phyloP scores from a whole-genome alignment of 2,113 vertebrate genomes.

The Oreotrochilus melanogaster region DNA sequence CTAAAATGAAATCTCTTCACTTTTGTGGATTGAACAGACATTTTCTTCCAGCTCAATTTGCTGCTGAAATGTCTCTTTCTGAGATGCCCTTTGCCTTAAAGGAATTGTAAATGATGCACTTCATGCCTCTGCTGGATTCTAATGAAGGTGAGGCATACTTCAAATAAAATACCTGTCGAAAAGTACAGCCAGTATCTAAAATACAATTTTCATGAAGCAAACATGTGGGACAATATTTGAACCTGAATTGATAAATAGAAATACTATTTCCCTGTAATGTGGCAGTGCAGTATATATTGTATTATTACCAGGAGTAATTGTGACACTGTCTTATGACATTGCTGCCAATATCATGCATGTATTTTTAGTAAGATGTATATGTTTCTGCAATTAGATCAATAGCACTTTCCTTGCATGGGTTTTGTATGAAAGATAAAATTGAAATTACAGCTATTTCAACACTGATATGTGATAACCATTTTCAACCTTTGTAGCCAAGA shows the following conservation, averaged over 20 bases:
- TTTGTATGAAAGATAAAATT: not conserved
- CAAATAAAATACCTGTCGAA: not conserved
- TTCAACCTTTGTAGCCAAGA: conserved; percentile 21
- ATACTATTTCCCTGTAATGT: not conserved
- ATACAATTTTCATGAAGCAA: not conserved
- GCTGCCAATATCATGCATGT: not conserved
- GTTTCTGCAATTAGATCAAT: not conserved
- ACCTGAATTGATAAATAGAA: not conserved
- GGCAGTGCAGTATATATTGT: not conserved
- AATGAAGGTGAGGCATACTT: not conserved
- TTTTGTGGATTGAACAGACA: conserved; percentile 27
- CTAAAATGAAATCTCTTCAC: conserved; percentile 32
- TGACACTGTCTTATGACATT: not conserved
- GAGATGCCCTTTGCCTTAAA: conserved; percentile 38
- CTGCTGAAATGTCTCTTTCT: conserved; percentile 11
- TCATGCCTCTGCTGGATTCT: conserved; percentile 6
- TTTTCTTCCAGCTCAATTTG: conserved; percentile 23
- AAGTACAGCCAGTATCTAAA: not conserved
- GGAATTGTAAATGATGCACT: conserved; percentile 32
- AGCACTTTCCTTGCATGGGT: not conserved
- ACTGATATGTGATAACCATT: conserved; percentile 5
- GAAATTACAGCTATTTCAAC: conserved; percentile 32
- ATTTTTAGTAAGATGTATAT: not conserved
- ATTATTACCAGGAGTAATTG: not conserved
- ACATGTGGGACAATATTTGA: not conserved